Evolutionary conservation across 1,140 invertebrate species (phyloP), one percentile per base, ranked within the genome.

Genomic region (Ephestia elutella): DNA sequence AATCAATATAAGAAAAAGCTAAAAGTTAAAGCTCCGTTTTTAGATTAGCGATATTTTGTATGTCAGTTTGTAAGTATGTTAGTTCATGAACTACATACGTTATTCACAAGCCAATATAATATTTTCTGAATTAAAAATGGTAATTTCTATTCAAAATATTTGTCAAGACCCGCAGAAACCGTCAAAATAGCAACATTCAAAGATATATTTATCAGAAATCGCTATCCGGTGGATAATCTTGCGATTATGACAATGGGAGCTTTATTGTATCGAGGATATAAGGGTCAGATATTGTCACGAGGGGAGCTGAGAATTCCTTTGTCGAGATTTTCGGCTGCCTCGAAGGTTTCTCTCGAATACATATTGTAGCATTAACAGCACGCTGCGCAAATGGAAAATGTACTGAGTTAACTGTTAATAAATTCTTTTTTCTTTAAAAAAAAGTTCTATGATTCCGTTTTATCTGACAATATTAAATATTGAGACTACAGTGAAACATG

Each of bases 191-290:
- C 9, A 13, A 11, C 10, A 35, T 1, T 9, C 32, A 9, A 13
- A 9, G 13, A 35, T 35, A 35, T 35, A 50, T 53, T 55, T 56
- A 56, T 17, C 59, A 65, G 56, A 64, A 63, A 63, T 71, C 64
- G 51, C 50, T 57, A 54, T 62, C 51, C 56, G 51, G 55, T 54
- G 57, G 50, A 63, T 61, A 64, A 61, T 62, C 54, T 60, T 19
- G 35, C 60, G 66, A 64, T 68, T 65, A 68, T 61, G 62, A 61
- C 59, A 58, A 68, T 62, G 60, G 60, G 49, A 56, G 62, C 57
- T 68, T 63, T 64, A 65, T 65, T 61, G 61, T 61, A 59, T 50
- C 49, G 62, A 53, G 60, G 56, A 49, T 58, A 58, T 58, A 62
- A 62, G 60, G 60, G 60, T 55, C 60, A 58, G 55, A 58, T 56